A percentile compares a stretch with the other conserved stretches of the same genome.
phyloP scores from a whole-genome alignment of 2,113 vertebrate genomes.

The Entomyzon cyanotis region DNA sequence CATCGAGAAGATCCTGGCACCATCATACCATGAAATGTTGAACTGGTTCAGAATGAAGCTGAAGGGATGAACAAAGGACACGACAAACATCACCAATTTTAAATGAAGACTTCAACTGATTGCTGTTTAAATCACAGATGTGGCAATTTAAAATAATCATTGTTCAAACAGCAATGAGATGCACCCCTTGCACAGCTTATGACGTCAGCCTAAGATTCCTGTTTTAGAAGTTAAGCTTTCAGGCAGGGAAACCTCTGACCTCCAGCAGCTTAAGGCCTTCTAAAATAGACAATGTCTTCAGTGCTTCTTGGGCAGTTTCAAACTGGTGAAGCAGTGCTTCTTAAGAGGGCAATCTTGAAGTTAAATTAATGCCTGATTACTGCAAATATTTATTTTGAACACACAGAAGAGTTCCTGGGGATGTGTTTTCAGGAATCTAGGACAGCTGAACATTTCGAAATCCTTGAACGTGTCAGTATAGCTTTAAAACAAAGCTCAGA shows the following conservation, averaged over 20 bases:
- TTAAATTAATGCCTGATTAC: not conserved
- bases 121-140: not conserved
- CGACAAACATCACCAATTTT: not conserved
- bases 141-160: not conserved
- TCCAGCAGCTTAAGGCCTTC: not conserved
- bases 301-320: not conserved
- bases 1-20: not conserved
- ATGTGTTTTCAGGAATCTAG: not conserved
- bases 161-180: not conserved
- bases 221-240: not conserved
- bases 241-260: not conserved
- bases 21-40: fast-evolving
- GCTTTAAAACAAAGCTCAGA: not conserved
- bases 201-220: not conserved
- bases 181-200: not conserved
- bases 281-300: not conserved
- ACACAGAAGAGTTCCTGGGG: not conserved
- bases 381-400: not conserved
- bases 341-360: not conserved
- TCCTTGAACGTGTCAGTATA: not conserved
- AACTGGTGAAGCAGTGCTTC: not conserved
- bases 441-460: not conserved
- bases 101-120: not conserved
- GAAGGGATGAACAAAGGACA: not conserved
- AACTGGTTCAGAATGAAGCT: not conserved